Evolutionary conservation across 2,797 vertebrate species (phyloP), one percentile per base, ranked within the genome.

Genomic region (Steatocranus sp.): DNA sequence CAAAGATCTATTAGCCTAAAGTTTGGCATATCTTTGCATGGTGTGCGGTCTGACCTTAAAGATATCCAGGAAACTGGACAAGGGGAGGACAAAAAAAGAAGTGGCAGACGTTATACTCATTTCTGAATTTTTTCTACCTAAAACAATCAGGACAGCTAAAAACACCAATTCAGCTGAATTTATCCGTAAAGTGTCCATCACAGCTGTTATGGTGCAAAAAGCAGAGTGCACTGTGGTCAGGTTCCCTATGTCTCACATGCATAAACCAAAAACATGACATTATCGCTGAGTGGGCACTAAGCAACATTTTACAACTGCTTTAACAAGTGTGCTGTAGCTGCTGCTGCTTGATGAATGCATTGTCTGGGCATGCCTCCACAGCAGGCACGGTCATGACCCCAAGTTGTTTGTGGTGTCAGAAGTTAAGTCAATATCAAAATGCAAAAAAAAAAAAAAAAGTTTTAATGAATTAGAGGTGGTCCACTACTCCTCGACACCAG

Each of bases 21-120:
- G 10, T 6, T n/a, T 34, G 30, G 4, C 30, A 34, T 34, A 7
- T 7, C 17, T 61, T 34, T 61, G 17, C 30, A 1, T n/a, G 30
- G 17, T 0, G 0, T 58, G 30, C 0, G 2, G 30, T 61, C 17
- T 34, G 30, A 34, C 30, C 4, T 34, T n/a, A 61, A 61, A 11
- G 4, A 34, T 7, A 58, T 61, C 34, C 0, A 61, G 6, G 0
- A 34, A 61, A n/a, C 30, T 34, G 17, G 56, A 34, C 10, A 34
- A 34, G 30, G 17, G 9, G 30, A 34, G 17, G 10, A n/a, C 2
- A 61, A 61, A 61, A 3, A 61, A 34, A 34, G 6, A 34, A 61
- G 56, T n/a, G 17, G 17, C 1, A 34, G 56, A 34, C 17, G 2
- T 12, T 36, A 2, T 0, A 8, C 7, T 8, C 2, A 12, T 25